Evolutionary conservation across 1,140 invertebrate genomes (phyloP).

Genomic region (Neodiprion lecontei): DNA sequence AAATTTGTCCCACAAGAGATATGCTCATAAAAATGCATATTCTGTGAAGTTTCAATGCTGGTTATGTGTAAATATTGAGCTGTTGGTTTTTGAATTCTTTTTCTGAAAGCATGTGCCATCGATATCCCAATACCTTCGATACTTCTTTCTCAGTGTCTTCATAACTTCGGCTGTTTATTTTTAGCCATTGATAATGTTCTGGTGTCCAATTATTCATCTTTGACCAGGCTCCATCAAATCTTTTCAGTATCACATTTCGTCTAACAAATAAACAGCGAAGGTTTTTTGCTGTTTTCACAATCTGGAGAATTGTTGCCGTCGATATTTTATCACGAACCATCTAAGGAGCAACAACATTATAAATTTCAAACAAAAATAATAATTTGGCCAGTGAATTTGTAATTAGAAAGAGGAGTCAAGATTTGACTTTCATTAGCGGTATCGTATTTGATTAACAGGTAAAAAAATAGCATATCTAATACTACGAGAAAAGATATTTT

Average conservation of each 20-base stretch:
- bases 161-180: slow-evolving; percentile 68
- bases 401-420: slow-evolving; percentile 12
- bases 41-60: background rate
- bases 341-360: slow-evolving; percentile 50
- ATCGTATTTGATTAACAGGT: background rate
- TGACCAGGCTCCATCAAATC: slow-evolving; percentile 71
- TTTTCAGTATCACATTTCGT: slow-evolving; percentile 74
- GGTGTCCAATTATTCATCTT: slow-evolving; percentile 70
- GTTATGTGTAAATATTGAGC: slow-evolving; percentile 46
- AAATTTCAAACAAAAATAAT: slow-evolving; percentile 19
- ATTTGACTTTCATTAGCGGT: slow-evolving; percentile 7
- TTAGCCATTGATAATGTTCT: slow-evolving; percentile 74
- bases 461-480: slow-evolving; percentile 16
- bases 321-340: slow-evolving; percentile 81
- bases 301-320: slow-evolving; percentile 78
- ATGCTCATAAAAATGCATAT: background rate
- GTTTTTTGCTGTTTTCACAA: slow-evolving; percentile 71
- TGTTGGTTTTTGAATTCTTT: slow-evolving; percentile 69
- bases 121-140: slow-evolving; percentile 70
- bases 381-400: slow-evolving; percentile 9
- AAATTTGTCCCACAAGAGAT: too few species aligned
- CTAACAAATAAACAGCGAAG: slow-evolving; percentile 73
- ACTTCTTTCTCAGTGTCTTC: slow-evolving; percentile 73
- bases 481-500: too few species aligned
- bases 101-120: slow-evolving; percentile 79